phyloP scores from a whole-genome alignment of 2,888 invertebrate genomes.

The Eupithecia insigniata region DNA sequence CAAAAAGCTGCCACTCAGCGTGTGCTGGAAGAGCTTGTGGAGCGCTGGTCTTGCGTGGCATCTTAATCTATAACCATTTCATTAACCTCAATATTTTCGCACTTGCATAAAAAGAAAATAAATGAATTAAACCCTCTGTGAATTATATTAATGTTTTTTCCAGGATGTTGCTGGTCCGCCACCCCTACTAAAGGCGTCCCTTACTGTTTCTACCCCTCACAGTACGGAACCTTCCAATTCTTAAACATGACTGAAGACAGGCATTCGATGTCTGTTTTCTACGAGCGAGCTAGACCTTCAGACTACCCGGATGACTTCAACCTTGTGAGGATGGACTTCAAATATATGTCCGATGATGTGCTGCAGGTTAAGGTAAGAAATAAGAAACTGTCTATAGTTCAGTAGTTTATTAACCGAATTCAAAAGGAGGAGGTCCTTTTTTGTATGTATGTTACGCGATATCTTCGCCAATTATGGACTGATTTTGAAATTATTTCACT shows the following conservation, averaged over 20 bases:
- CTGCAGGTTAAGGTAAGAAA: conserved; percentile 86
- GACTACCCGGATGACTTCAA: conserved; percentile 87
- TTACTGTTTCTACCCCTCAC: conserved; percentile 89
- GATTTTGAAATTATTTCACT: too few species aligned
- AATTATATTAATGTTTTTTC: not conserved
- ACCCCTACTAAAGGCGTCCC: conserved; percentile 82
- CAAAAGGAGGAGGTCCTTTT: too few species aligned
- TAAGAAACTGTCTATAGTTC: too few species aligned
- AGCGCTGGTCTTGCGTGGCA: too few species aligned
- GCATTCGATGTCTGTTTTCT: conserved; percentile 84
- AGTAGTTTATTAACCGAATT: too few species aligned
- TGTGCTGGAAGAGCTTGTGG: too few species aligned
- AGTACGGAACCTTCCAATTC: conserved; percentile 87
- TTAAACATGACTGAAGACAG: conserved; percentile 85
- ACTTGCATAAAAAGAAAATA: not conserved
- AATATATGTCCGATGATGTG: conserved; percentile 85
- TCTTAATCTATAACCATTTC: too few species aligned
- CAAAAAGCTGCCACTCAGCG: too few species aligned
- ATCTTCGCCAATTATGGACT: too few species aligned
- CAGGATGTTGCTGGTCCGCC: conserved; percentile 88
- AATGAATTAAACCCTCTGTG: not conserved
- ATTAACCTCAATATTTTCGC: not conserved
- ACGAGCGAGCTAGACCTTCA: conserved; percentile 82
- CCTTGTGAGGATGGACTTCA: conserved; percentile 84
- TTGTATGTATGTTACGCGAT: too few species aligned